These are phyloP conservation scores for Deroplatys truncata DNA, from an alignment of 2,888 invertebrate species.

Conservation along the genomic window DNA sequence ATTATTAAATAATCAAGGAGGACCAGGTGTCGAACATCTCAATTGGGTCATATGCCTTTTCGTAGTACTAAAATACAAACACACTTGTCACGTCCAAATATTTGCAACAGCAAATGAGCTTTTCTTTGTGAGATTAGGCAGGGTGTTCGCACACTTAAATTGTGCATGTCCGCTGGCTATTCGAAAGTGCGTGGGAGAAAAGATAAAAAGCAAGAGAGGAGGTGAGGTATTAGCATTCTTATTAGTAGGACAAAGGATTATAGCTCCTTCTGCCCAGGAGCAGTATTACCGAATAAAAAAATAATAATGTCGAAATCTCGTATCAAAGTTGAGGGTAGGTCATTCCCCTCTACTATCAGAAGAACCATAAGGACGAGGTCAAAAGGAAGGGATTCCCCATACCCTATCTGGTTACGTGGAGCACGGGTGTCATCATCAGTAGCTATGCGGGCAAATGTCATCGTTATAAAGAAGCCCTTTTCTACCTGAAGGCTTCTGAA, in stretches of 20 bases:
- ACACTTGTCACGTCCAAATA: no score
- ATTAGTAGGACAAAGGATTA: not conserved
- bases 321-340: not conserved
- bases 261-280: not conserved
- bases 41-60: no score
- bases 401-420: not conserved
- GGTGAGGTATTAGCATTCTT: not conserved
- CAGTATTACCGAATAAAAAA: not conserved
- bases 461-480: not conserved
- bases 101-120: no score
- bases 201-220: not conserved
- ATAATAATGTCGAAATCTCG: not conserved
- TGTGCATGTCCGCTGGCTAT: not conserved
- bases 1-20: no score
- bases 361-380: not conserved
- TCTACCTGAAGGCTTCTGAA: not conserved
- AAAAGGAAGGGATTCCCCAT: not conserved
- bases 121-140: not conserved
- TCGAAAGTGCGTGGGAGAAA: not conserved
- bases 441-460: not conserved
- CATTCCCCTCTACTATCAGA: not conserved
- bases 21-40: no score
- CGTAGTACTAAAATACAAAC: no score
- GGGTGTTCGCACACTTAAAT: not conserved
- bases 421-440: not conserved